A percentile compares a stretch with the other conserved stretches of the same genome.
Conservation (phyloP, 2,113 vertebrate genomes). For the Platysteira castanea region DNA sequence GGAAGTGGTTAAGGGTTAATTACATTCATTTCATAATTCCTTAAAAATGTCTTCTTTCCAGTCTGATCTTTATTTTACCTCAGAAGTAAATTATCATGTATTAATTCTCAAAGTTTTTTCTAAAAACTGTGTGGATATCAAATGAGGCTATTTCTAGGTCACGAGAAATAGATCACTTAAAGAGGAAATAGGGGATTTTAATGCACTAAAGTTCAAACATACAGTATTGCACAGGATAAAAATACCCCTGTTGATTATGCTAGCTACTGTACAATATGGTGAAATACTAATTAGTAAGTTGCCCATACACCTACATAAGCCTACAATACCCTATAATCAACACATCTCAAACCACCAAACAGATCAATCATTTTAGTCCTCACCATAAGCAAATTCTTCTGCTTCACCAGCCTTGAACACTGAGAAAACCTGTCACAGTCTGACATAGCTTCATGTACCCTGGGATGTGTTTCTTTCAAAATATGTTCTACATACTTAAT, state of each 20-base stretch:
- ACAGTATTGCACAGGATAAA: background rate
- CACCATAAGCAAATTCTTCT: background rate
- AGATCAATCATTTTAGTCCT: background rate
- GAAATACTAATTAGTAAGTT: background rate
- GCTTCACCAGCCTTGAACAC: background rate
- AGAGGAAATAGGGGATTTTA: background rate
- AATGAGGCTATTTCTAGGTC: background rate
- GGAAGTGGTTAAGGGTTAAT: conserved; percentile 22
- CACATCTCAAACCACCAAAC: background rate
- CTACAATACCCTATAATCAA: background rate
- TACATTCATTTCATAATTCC: background rate
- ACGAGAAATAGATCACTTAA: conserved; percentile 1
- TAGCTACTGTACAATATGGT: background rate
- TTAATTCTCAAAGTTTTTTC: background rate
- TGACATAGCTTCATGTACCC: background rate
- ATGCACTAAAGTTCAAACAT: background rate
- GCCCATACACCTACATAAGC: background rate
- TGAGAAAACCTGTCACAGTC: background rate
- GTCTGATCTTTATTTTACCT: background rate
- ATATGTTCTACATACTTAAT: background rate
- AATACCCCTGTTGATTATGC: background rate
- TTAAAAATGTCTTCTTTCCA: background rate
- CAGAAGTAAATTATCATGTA: background rate
- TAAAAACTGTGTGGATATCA: background rate
- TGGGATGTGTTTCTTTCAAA: conserved; percentile 12